These are phyloP conservation scores for Metacarcinus magister DNA, from an alignment of 2,888 invertebrate species.

Conservation along the genomic window DNA sequence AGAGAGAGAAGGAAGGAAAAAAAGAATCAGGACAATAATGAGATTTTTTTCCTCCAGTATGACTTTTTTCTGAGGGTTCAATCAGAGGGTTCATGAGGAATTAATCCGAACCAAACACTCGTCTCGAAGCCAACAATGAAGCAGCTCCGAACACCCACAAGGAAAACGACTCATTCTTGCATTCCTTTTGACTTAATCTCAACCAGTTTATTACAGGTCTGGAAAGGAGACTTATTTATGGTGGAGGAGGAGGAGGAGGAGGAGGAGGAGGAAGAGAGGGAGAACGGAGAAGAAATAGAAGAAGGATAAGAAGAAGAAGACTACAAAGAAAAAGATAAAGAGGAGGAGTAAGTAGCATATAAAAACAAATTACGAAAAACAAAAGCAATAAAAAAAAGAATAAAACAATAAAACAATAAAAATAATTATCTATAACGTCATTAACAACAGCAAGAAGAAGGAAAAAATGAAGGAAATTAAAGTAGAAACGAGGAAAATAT, in stretches of 20 bases:
- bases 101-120: conserved; percentile 69
- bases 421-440: too few relatives aligned
- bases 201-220: conserved; percentile 8
- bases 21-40: neutral
- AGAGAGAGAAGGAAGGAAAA: neutral
- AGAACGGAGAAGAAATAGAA: neutral
- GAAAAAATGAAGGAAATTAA: too few relatives aligned
- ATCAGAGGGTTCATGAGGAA: conserved; percentile 70
- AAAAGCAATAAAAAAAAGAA: neutral
- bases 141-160: conserved; percentile 26
- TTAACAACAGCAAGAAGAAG: too few relatives aligned
- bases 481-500: neutral
- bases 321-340: neutral
- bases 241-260: conserved; percentile 3
- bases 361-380: too few relatives aligned
- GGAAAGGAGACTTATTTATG: conserved; percentile 21
- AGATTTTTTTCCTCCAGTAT: conserved; percentile 62
- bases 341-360: neutral
- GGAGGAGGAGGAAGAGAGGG: conserved; percentile 11
- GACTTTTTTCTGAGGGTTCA: conserved; percentile 66
- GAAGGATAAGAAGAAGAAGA: neutral
- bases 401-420: neutral
- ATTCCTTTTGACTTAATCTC: neutral
- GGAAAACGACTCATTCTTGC: conserved; percentile 26
- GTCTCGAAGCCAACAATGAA: conserved; percentile 4